A percentile compares a stretch with the other conserved stretches of the same genome.
Evolutionary conservation across 2,113 vertebrate genomes (phyloP).

Genomic region (Silurus meridionalis): DNA sequence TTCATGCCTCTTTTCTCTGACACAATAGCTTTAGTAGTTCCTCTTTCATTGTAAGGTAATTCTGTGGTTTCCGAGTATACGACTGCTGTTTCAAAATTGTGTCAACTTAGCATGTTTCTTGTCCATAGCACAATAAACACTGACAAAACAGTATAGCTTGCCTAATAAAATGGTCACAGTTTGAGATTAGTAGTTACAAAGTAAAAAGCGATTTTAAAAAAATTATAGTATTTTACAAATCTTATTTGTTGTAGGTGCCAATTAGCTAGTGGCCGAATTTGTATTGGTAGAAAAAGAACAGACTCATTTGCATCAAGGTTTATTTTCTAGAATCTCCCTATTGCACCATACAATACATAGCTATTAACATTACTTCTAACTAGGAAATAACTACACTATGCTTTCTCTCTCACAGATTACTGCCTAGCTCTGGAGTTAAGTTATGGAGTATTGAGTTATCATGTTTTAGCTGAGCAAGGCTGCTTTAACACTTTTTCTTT

Average conservation of each 20-base stretch:
- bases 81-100: conserved; percentile 20
- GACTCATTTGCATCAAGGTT: background rate
- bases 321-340: background rate
- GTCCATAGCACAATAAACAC: background rate
- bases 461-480: too few relatives aligned
- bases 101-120: conserved; percentile 33
- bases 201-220: background rate
- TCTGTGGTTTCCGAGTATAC: conserved; percentile 48
- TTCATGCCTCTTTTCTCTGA: background rate
- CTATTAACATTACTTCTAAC: background rate
- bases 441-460: background rate
- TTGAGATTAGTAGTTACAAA: background rate
- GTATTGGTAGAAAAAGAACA: background rate
- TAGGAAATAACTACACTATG: background rate
- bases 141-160: background rate
- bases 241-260: too few relatives aligned
- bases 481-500: too few relatives aligned
- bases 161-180: background rate
- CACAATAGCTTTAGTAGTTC: conserved; percentile 40
- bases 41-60: conserved; percentile 55
- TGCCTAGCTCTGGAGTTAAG: background rate
- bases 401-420: background rate
- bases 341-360: background rate
- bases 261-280: background rate
- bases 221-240: too few relatives aligned